phyloP scores from a whole-genome alignment of 2,113 vertebrate genomes.

The Lichenostomus cassidix region DNA sequence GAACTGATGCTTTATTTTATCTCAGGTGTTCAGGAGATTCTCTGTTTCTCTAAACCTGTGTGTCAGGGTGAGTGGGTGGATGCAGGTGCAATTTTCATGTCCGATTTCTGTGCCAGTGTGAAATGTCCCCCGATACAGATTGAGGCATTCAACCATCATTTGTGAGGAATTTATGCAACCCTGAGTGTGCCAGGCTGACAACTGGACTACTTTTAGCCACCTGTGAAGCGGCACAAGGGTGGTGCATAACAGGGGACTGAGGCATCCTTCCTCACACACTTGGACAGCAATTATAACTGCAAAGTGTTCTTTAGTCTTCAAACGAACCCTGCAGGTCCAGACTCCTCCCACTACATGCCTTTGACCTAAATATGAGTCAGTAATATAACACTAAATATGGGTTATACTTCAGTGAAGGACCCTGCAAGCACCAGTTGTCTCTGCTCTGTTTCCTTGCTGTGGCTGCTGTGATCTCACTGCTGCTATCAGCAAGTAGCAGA shows the following conservation, averaged over 20 bases:
- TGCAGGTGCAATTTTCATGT: not conserved
- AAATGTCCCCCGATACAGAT: not conserved
- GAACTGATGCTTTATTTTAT: not conserved
- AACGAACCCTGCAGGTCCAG: not conserved
- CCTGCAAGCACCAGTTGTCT: not conserved
- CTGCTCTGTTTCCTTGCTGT: not conserved
- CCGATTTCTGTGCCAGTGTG: not conserved
- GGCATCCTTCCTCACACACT: not conserved
- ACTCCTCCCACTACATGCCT: not conserved
- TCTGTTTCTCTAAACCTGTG: not conserved
- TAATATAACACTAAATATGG: not conserved
- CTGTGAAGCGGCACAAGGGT: not conserved
- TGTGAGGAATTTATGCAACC: not conserved
- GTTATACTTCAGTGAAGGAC: not conserved
- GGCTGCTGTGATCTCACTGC: not conserved
- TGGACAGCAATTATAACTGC: not conserved
- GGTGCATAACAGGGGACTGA: rapidly evolving
- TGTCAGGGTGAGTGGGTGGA: not conserved
- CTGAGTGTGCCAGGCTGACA: not conserved
- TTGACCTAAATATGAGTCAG: not conserved
- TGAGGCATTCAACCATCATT: not conserved
- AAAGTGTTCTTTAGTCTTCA: not conserved
- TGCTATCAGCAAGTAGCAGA: not conserved
- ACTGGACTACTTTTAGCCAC: not conserved
- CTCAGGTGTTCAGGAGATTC: not conserved